Conservation (phyloP, 2,113 vertebrate species). For the Oreotragus oreotragus region DNA sequence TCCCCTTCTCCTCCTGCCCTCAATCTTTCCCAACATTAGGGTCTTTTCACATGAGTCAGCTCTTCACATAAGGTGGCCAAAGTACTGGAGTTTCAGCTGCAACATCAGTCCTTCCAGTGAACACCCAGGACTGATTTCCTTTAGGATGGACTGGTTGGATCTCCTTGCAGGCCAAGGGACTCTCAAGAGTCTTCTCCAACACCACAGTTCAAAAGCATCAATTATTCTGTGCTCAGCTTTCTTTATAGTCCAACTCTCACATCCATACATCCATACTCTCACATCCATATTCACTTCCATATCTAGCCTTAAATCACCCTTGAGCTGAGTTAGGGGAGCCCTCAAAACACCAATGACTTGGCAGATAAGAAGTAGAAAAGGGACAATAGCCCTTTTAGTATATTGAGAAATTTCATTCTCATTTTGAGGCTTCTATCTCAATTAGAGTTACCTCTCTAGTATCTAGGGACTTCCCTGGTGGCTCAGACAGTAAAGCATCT, state of each 20-base stretch:
- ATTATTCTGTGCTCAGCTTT: neutral
- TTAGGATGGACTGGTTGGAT: neutral
- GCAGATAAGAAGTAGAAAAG: neutral
- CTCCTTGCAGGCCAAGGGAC: neutral
- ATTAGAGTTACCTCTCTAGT: neutral
- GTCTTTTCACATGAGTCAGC: neutral
- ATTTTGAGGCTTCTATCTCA: conserved; percentile 2
- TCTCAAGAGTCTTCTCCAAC: neutral
- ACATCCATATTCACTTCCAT: neutral
- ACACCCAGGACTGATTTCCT: neutral
- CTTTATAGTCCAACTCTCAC: neutral
- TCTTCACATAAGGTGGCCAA: neutral
- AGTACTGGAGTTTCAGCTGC: neutral
- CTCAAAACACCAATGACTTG: conserved; percentile 5
- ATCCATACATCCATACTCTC: neutral
- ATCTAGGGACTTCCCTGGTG: neutral
- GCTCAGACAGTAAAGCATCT: too few relatives aligned
- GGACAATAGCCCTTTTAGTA: neutral
- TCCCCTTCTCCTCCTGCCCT: neutral
- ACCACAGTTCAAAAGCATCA: neutral
- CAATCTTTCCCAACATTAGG: neutral
- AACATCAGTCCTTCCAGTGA: neutral
- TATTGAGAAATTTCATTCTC: neutral
- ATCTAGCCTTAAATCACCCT: neutral
- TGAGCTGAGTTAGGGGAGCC: neutral